Base-by-base conservation (phyloP, 92 coral and sea anemone genomes). In the Montipora capitata region DNA sequence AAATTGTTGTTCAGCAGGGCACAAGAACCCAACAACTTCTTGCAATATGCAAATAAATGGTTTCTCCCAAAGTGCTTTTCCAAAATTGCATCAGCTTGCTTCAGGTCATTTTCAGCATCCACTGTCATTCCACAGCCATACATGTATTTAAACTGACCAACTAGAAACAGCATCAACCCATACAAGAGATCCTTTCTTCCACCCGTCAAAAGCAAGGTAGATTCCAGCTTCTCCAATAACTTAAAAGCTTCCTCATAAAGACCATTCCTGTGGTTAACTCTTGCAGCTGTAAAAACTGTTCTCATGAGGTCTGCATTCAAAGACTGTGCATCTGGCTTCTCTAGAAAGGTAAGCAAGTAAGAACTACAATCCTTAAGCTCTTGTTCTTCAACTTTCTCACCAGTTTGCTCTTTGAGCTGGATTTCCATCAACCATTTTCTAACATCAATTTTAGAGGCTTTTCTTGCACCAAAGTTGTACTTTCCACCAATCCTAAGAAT, bases 21-120 rank as follows among this genome's bases (percentile, higher is more conserved):
- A 81, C 86, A 81, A 11, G 70, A 13, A 10, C 86, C 86, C 56
- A 69, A 3, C 15, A 71, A 12, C 13, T 48, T 54, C 70, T 56
- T 69, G 59, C 86, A 81, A 10, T 66, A 69, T 40, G 68, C 78
- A 54, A 54, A 65, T 41, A 52, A 8, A 40, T 69, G 78, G 6
- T 13, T 73, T 41, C 52, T 40, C 7, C 86, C 78, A 81, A 52
- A 57, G 76, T 17, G 1, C 40, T 10, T 2, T 13, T 51, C 6
- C 12, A 81, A 57, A 1, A 81, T 69, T 15, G 40, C 41, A 2
- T 40, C 58, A 54, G 86, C 86, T 11, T 81, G 41, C 4, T 69
- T 15, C 0, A 81, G 78, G 2, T 5, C 44, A 15, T 2, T 54
- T 13, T 52, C 16, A 14, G 86, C 86, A n/a, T 70, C 78, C 56